Evolutionary conservation across 2,113 vertebrate species (phyloP), one percentile per base, ranked within the genome.

Genomic region (Caloenas nicobarica): DNA sequence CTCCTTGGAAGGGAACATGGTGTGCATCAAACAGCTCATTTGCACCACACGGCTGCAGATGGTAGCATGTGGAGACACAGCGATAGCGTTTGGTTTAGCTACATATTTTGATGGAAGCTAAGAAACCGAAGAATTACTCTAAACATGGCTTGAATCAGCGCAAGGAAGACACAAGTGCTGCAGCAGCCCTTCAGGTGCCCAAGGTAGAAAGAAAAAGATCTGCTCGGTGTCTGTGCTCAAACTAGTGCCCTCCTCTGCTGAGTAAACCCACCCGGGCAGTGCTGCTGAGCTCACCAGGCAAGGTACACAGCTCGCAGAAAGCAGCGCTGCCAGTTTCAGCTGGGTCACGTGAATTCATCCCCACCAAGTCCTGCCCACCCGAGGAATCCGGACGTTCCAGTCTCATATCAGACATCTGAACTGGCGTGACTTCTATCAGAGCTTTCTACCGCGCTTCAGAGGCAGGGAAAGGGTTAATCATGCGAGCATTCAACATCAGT

Each of bases 1-100:
- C 40, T 24, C 11, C 0, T 9, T 53, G 65, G 61, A 19, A 81
- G n/a, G 1, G 4, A 24, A 1, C 1, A 4, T 58, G 65, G 66
- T 0, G 0, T 15, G 19, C 0, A 0, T 8, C 23, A 54, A 40
- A 42, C 26, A 44, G 42, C 56, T 56, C 12, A 1, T 34, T 9
- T 15, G 74, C 25, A 26, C 16, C 76, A 36, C 24, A 3, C 1
- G 66, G 81, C 14, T 4, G 7, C 42, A 53, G 66, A 46, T 11
- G 33, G 69, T 53, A 77, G 58, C 36, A 18, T 0, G 1, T 7
- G 42, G 42, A 79, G 81, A 56, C 25, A 18, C 10, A 14, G 69
- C 2, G 23, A 9, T 21, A 50, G 28, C 18, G 26, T 10, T 54
- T 54, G 46, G n/a, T 60, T 76, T 48, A 29, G 25, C 79, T 69